These are phyloP conservation scores for Trissoscelio sp. DNA, from an alignment of 2,888 invertebrate species.

Conservation along the genomic window DNA sequence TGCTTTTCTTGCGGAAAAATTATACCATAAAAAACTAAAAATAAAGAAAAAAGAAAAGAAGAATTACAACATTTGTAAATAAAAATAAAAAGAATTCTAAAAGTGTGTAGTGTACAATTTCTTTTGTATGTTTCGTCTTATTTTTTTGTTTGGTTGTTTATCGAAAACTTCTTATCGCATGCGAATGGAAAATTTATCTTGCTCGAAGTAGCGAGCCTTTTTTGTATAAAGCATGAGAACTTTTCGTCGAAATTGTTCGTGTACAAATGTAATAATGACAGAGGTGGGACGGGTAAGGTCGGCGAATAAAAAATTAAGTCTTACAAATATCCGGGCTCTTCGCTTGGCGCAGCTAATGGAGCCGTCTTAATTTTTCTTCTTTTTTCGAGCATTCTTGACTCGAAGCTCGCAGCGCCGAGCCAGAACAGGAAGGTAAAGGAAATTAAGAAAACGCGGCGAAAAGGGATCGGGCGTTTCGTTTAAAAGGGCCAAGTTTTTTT, in stretches of 20 bases:
- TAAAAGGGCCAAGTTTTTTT: conserved; percentile 10
- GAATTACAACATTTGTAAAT: no score
- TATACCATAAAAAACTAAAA: not conserved
- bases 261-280: conserved; percentile 60
- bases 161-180: conserved; percentile 31
- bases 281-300: conserved; percentile 19
- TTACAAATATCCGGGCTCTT: conserved; percentile 57
- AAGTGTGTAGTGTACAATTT: not conserved
- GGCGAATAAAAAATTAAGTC: conserved; percentile 61
- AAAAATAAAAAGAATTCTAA: not conserved
- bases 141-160: not conserved
- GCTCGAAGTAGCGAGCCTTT: not conserved
- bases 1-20: not conserved
- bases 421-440: conserved; percentile 41
- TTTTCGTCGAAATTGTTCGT: conserved; percentile 47
- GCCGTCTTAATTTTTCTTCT: conserved; percentile 59
- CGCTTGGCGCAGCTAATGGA: conserved; percentile 56
- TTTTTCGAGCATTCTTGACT: conserved; percentile 51
- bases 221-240: conserved; percentile 35
- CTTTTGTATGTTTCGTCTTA: not conserved
- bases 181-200: conserved; percentile 27
- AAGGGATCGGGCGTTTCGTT: conserved; percentile 37
- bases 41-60: not conserved
- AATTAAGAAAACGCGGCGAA: conserved; percentile 43
- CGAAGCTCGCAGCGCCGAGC: conserved; percentile 22